Evolutionary conservation across 2,888 invertebrate species (phyloP).

Genomic region (Stramonita haemastoma): DNA sequence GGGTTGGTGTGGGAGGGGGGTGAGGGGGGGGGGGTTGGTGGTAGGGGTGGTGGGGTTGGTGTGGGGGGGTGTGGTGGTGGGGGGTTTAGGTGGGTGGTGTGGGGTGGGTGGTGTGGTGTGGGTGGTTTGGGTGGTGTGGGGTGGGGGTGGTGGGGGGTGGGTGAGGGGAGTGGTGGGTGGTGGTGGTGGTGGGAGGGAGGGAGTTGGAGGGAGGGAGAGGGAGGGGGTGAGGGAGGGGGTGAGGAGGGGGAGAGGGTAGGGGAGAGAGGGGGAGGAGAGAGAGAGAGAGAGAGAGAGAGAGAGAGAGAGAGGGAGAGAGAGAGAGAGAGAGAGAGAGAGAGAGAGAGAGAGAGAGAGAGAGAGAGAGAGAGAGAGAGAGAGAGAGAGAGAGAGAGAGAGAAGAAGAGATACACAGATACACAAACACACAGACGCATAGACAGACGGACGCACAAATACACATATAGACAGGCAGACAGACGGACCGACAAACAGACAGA

Average conservation of each 20-base stretch:
- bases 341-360: background rate
- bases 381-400: background rate
- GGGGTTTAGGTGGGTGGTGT: conserved; percentile 70
- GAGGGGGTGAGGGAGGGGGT: background rate
- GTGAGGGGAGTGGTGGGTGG: background rate
- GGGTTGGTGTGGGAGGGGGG: too few species aligned
- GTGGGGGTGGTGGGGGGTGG: background rate
- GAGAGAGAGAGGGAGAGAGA: background rate
- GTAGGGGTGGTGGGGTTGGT: too few species aligned
- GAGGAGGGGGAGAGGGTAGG: background rate
- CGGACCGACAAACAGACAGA: background rate
- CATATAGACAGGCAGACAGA: background rate
- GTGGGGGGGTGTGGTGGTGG: too few species aligned
- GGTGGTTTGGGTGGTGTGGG: background rate
- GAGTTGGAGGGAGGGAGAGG: too few species aligned
- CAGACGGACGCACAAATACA: background rate
- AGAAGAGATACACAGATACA: background rate
- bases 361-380: conserved; percentile 5
- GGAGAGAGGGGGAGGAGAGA: background rate
- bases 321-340: background rate
- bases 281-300: background rate
- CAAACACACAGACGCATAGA: background rate
- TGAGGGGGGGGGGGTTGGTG: too few species aligned
- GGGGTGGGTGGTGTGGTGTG: too few species aligned
- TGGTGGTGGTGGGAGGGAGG: too few species aligned